Conservation (phyloP, 2,113 vertebrate species). For the Sebastes fasciatus region DNA sequence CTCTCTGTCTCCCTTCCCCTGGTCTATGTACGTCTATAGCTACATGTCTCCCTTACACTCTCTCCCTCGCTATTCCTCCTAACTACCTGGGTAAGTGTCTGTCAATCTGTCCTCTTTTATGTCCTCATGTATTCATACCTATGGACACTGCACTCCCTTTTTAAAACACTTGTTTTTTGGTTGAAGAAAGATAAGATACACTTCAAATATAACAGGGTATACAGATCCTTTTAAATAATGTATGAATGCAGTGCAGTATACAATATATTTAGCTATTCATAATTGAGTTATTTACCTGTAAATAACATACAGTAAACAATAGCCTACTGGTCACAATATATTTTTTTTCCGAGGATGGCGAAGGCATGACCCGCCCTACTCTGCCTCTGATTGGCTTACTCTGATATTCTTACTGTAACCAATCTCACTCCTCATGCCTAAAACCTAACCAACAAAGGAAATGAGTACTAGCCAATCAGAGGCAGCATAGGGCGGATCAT, state of each 20-base stretch:
- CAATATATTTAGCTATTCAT: too few species aligned
- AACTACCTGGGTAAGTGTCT: constrained; percentile 34
- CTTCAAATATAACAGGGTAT: not conserved
- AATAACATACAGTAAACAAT: not conserved
- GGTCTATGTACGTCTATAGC: constrained; percentile 22
- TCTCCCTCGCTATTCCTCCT: constrained; percentile 5
- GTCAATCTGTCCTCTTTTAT: not conserved
- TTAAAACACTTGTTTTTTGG: not conserved
- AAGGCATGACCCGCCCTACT: not conserved
- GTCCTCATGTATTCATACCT: not conserved
- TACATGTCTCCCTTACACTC: not conserved
- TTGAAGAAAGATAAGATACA: not conserved
- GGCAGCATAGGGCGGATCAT: not conserved
- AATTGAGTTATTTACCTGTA: not conserved
- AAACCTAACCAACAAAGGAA: not conserved
- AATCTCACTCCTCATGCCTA: not conserved
- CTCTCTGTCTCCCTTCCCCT: constrained; percentile 8
- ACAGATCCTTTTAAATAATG: not conserved
- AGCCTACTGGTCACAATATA: not conserved
- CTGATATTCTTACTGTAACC: not conserved
- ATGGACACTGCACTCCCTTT: not conserved
- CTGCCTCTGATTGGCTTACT: not conserved
- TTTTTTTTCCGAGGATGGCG: not conserved
- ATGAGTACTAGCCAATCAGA: not conserved
- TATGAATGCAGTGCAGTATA: too few species aligned